Evolutionary conservation across 2,797 vertebrate genomes (phyloP).

Genomic region (Enteromius fasciolatus): DNA sequence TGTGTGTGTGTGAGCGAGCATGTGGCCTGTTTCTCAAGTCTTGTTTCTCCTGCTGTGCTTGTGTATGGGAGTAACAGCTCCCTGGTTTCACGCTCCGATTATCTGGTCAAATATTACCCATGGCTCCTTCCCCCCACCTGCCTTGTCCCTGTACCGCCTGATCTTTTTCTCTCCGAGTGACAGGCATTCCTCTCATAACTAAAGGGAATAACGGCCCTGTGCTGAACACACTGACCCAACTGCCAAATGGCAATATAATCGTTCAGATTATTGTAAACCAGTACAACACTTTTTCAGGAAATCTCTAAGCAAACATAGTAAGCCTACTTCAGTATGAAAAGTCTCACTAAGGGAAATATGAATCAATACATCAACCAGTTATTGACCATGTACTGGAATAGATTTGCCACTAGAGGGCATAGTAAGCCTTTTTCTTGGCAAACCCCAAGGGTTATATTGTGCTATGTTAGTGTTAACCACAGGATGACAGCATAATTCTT

Average conservation of each 20-base stretch:
- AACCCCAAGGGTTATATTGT: background rate
- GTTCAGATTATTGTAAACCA: background rate
- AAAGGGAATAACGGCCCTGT: background rate
- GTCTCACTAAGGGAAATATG: background rate
- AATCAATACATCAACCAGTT: background rate
- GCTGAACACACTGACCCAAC: background rate
- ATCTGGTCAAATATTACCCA: conserved; percentile 55
- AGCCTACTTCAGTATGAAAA: background rate
- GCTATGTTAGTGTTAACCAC: conserved; percentile 7
- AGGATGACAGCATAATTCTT: conserved; percentile 37
- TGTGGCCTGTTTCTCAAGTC: background rate
- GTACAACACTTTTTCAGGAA: background rate
- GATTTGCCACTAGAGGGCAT: conserved; percentile 43
- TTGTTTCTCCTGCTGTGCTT: conserved; percentile 38
- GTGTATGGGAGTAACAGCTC: conserved; percentile 31
- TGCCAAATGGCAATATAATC: background rate
- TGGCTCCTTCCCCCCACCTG: background rate
- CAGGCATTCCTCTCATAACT: conserved; percentile 45
- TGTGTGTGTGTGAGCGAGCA: background rate
- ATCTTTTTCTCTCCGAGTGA: conserved; percentile 9
- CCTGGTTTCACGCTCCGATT: conserved; percentile 58
- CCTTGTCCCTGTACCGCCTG: conserved; percentile 5
- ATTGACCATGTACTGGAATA: background rate
- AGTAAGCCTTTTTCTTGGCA: background rate
- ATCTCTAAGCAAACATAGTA: background rate